These are phyloP conservation scores for Isotomurus palustris DNA, from an alignment of 2,888 invertebrate genomes.

Conservation along the genomic window DNA sequence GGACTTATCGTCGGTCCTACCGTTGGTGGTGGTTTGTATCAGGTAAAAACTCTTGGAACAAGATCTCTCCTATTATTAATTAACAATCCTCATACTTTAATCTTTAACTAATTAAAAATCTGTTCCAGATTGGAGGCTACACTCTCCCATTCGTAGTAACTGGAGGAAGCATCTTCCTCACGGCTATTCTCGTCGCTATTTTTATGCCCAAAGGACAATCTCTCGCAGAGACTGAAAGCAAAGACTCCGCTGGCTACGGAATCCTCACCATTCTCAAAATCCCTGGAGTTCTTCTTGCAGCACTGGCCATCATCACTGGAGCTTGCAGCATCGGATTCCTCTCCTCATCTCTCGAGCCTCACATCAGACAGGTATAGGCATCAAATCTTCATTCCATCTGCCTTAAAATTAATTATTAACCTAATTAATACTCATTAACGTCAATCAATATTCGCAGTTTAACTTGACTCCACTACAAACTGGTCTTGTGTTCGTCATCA, in stretches of 20 bases:
- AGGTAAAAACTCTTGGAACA: conserved; percentile 49
- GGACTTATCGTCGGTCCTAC: conserved; percentile 70
- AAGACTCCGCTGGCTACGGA: conserved; percentile 47
- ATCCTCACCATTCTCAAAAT: conserved; percentile 58
- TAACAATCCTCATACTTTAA: neutral
- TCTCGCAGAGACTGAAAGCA: conserved; percentile 14
- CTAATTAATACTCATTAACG: neutral
- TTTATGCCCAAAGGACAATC: conserved; percentile 21
- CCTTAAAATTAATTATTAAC: no score
- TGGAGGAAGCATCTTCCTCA: conserved; percentile 10
- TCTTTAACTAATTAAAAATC: neutral
- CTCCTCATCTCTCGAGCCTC: conserved; percentile 57
- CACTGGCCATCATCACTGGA: conserved; percentile 48
- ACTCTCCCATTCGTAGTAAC: conserved; percentile 52
- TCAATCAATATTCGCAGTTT: conserved; percentile 55
- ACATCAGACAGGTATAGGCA: conserved; percentile 50
- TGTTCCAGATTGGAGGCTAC: conserved; percentile 51
- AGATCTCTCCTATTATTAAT: neutral
- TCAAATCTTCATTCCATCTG: no score
- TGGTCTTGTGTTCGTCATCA: conserved; percentile 77
- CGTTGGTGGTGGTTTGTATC: conserved; percentile 78
- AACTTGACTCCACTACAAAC: conserved; percentile 63
- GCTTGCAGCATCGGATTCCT: conserved; percentile 54
- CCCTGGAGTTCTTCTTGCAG: conserved; percentile 49
- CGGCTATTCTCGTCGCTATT: conserved; percentile 20